phyloP scores from a whole-genome alignment of 1,140 invertebrate species.

The Drosophila kikkawai region DNA sequence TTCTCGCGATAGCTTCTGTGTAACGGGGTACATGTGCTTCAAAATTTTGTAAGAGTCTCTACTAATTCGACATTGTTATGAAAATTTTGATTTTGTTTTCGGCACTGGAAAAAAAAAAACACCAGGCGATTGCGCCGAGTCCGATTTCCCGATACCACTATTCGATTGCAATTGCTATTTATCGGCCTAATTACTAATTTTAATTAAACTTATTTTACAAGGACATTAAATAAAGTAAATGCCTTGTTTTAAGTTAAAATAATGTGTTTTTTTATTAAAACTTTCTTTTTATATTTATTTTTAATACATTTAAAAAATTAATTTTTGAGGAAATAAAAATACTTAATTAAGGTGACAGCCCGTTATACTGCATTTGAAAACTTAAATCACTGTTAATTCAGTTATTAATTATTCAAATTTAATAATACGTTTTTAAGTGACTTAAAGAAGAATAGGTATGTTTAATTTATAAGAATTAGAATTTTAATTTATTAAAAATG shows the following conservation, averaged over 20 bases:
- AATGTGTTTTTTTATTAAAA: neutral
- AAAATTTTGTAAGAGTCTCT: constrained; percentile 51
- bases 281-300: no score
- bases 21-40: constrained; percentile 45
- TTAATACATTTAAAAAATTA: no score
- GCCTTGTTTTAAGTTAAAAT: neutral
- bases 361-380: no score
- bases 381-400: no score
- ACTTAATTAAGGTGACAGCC: no score
- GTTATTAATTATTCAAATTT: no score
- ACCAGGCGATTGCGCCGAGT: constrained; percentile 25
- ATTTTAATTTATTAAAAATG: neutral
- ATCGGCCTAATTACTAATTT: neutral
- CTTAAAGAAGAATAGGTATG: no score
- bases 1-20: constrained; percentile 25
- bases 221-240: rapidly evolving
- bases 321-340: no score
- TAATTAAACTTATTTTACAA: neutral
- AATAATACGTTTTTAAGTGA: no score
- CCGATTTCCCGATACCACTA: constrained; percentile 23
- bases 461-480: neutral
- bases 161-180: constrained; percentile 1
- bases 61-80: constrained; percentile 63
- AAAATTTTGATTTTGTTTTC: constrained; percentile 62
- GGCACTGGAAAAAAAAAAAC: constrained; percentile 44